Evolutionary conservation across 2,113 vertebrate species (phyloP).

Genomic region (Reinhardtius hippoglossoides): DNA sequence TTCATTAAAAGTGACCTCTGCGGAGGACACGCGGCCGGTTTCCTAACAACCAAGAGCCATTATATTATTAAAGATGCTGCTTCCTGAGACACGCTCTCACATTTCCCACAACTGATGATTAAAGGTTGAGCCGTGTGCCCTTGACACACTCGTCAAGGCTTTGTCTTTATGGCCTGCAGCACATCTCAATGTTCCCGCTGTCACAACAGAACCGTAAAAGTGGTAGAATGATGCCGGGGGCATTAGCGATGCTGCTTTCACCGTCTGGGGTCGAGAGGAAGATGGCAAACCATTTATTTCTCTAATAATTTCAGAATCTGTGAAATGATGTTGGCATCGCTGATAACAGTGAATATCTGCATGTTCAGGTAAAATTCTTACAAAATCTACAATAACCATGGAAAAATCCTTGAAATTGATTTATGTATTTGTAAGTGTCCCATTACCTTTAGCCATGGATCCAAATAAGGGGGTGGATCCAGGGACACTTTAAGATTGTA

Average conservation of each 20-base stretch:
- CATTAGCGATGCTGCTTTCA: constrained; percentile 21
- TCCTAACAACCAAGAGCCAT: constrained; percentile 49
- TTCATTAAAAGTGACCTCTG: constrained; percentile 81
- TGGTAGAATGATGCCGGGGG: not conserved
- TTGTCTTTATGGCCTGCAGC: constrained; percentile 13
- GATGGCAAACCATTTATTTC: too few relatives aligned
- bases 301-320: not conserved
- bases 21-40: constrained; percentile 26
- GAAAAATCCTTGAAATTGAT: too few relatives aligned
- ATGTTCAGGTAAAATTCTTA: too few relatives aligned
- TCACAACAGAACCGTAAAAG: constrained; percentile 20
- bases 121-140: constrained; percentile 63
- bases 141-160: constrained; percentile 63
- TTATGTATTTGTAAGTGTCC: too few relatives aligned
- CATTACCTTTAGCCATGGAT: too few relatives aligned
- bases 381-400: too few relatives aligned
- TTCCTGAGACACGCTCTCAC: constrained; percentile 70
- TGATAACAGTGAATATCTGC: too few relatives aligned
- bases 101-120: constrained; percentile 73
- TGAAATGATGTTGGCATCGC: not conserved
- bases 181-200: not conserved
- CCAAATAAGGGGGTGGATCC: too few relatives aligned
- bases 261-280: constrained; percentile 12
- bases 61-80: constrained; percentile 72
- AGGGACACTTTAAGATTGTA: too few relatives aligned